These are phyloP conservation scores for Calonectris borealis DNA, from an alignment of 2,113 vertebrate species.

Conservation along the genomic window DNA sequence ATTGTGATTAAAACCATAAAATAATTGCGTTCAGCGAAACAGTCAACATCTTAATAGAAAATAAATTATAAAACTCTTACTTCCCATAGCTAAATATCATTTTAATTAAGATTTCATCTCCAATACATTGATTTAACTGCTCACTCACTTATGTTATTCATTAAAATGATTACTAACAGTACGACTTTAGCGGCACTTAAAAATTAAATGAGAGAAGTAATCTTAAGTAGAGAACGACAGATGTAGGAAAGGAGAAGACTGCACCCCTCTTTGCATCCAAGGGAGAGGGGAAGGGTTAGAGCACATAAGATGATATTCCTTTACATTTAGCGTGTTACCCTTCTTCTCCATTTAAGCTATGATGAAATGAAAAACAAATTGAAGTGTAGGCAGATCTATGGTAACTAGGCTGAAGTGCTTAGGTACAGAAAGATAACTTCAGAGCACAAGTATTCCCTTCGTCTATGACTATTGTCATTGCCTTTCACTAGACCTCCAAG, in stretches of 20 bases:
- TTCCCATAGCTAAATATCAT: slow-evolving; percentile 32
- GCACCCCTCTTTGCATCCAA: neutral
- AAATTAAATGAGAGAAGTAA: neutral
- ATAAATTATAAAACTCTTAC: slow-evolving; percentile 29
- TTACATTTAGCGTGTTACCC: neutral
- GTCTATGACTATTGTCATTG: neutral
- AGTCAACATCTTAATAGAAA: slow-evolving; percentile 50
- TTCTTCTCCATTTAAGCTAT: neutral
- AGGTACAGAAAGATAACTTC: neutral
- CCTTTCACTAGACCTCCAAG: neutral
- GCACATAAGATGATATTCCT: neutral
- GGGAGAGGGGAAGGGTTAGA: neutral
- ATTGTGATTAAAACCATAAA: neutral
- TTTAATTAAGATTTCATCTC: slow-evolving; percentile 51
- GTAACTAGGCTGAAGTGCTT: neutral
- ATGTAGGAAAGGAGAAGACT: neutral
- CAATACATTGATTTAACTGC: slow-evolving; percentile 19
- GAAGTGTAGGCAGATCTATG: neutral
- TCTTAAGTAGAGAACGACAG: neutral
- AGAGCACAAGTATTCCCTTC: neutral
- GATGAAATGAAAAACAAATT: neutral
- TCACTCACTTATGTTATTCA: slow-evolving; percentile 17
- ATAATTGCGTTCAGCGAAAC: neutral
- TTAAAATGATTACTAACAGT: slow-evolving; percentile 44
- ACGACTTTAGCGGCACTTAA: neutral